A percentile compares a stretch with the other conserved stretches of the same genome.
These are phyloP conservation scores for Drosophila tropicalis DNA, from an alignment of 1,140 invertebrate genomes.

Conservation along the genomic window DNA sequence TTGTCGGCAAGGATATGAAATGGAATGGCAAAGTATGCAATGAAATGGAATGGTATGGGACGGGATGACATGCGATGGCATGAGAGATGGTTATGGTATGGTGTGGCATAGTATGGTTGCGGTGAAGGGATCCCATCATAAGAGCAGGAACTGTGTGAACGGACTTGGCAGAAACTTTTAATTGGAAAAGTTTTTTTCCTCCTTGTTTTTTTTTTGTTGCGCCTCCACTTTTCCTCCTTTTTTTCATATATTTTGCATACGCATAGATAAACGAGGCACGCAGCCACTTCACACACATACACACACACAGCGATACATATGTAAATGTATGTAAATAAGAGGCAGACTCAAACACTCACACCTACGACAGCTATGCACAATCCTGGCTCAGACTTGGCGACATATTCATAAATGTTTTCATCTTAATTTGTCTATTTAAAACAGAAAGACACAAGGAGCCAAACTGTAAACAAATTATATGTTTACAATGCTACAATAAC, in stretches of 20 bases:
- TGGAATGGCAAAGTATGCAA: neutral
- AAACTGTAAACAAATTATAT: slow-evolving; percentile 3
- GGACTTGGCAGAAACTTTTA: slow-evolving; percentile 66
- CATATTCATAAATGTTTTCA: slow-evolving; percentile 73
- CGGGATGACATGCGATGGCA: neutral
- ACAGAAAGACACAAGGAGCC: neutral
- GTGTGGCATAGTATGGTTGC: neutral
- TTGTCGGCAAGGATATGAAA: slow-evolving; percentile 45
- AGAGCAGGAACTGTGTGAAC: neutral
- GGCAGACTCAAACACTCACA: neutral
- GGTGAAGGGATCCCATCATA: neutral
- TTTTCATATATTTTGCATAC: slow-evolving; percentile 51
- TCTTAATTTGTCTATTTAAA: slow-evolving; percentile 54
- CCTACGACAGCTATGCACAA: slow-evolving; percentile 12
- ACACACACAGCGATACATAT: slow-evolving; percentile 21
- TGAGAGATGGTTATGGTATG: neutral
- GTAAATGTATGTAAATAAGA: slow-evolving; percentile 50
- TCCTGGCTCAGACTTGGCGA: slow-evolving; percentile 42
- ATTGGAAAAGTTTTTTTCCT: slow-evolving; percentile 67
- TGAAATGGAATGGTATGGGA: neutral
- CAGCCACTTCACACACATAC: slow-evolving; percentile 8
- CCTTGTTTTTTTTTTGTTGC: neutral
- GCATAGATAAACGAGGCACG: slow-evolving; percentile 66
- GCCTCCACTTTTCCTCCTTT: neutral
- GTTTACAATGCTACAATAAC: neutral